Base-by-base conservation (phyloP, 2,888 invertebrate species). In the Loripinus fragilis region DNA sequence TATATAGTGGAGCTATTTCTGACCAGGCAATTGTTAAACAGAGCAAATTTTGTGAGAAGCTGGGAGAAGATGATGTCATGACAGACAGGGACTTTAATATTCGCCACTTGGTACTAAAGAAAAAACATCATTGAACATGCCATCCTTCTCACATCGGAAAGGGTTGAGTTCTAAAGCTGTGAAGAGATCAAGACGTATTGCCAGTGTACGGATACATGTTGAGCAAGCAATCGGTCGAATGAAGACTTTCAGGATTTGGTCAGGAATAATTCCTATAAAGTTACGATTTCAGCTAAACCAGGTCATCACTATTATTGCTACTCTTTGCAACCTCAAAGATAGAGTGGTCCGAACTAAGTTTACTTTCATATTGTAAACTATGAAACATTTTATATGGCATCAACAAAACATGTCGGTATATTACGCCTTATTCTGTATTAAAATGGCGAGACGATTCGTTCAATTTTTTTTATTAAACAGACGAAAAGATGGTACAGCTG, bases 211-310 rank as follows among this genome's bases (percentile, higher is more conserved):
- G n/a, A 65, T 76, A 8, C 69, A 69, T n/a, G 69, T 69, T 7
- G 71, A 76, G 25, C 33, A 71, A 17, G 76, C 76, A 28, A 76
- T 71, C 5, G 0, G 71, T 23, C 20, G 71, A 67, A 76, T 76
- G 66, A 71, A 76, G 50, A 76, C 76, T 1, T 71, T 71, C 35
- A 71, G 66, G 35, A 76, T 71, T 30, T 20, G 71, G 0, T 30
- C 30, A 55, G 76, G 71, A 10, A 76, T 71, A 20, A 65, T 76
- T 35, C 66, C 71, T 28, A 10, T 76, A 17, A 76, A 76, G 71
- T 60, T 76, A 8, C 71, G 76, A 66, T 50, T 48, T 52, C 2
- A 35, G 8, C 42, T 71, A 20, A n/a, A n/a, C 20, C 76, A 71
- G 25, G 67, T 76, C 28, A 66, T 71, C 15, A 71, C 17, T 55